Conservation (phyloP, 1,140 invertebrate genomes). For the Stratiolaelaps scimitus region DNA sequence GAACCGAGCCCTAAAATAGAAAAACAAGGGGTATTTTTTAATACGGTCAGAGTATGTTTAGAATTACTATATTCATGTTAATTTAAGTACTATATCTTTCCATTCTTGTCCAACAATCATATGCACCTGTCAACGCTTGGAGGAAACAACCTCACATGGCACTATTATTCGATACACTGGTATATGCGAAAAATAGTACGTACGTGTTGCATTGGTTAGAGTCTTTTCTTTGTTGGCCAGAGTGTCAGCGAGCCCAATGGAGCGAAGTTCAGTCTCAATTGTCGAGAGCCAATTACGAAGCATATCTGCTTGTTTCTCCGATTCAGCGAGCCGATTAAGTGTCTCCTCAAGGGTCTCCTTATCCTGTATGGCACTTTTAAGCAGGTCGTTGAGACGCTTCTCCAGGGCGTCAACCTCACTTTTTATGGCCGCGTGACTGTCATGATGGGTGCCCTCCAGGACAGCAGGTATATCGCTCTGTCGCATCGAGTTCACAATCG, state of each 20-base stretch:
- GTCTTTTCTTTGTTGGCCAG: background rate
- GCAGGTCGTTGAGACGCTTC: slow-evolving; percentile 32
- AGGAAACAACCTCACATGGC: too few species aligned
- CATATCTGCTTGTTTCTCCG: slow-evolving; percentile 17
- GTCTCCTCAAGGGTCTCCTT: slow-evolving; percentile 67
- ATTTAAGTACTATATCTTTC: too few species aligned
- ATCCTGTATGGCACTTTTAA: slow-evolving; percentile 65
- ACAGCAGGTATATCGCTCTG: slow-evolving; percentile 57
- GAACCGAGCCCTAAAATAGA: background rate
- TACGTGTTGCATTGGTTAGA: background rate
- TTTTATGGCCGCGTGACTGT: slow-evolving; percentile 68
- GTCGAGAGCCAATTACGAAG: slow-evolving; percentile 5
- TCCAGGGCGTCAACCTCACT: slow-evolving; percentile 39
- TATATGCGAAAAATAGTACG: background rate
- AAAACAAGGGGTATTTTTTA: too few species aligned
- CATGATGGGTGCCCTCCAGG: slow-evolving; percentile 67
- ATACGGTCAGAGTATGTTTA: too few species aligned
- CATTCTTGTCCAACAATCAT: too few species aligned
- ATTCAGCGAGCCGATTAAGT: slow-evolving; percentile 3
- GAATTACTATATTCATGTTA: too few species aligned
- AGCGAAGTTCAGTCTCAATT: slow-evolving; percentile 1
- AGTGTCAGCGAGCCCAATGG: background rate
- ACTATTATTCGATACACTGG: too few species aligned
- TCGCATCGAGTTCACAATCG: background rate
- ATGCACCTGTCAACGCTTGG: too few species aligned